Conservation (phyloP, 2,888 invertebrate genomes). For the Sinopyrophorus schimmeli region DNA sequence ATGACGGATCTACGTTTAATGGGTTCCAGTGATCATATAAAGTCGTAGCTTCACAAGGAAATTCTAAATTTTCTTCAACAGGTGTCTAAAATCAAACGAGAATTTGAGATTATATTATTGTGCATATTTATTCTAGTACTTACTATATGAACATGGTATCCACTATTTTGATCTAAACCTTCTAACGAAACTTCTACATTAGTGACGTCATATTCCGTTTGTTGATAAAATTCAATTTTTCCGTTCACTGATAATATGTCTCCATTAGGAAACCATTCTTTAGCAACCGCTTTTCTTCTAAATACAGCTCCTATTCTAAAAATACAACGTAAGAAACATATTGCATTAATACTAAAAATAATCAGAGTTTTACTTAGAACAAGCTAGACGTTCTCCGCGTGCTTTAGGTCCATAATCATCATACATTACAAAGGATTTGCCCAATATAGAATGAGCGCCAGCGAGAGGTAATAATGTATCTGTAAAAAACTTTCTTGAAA, state of each 20-base stretch:
- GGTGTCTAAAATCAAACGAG: slow-evolving; percentile 64
- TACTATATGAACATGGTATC: slow-evolving; percentile 84
- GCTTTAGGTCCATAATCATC: slow-evolving; percentile 88
- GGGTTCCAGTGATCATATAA: slow-evolving; percentile 90
- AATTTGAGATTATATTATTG: not conserved
- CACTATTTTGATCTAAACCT: slow-evolving; percentile 68
- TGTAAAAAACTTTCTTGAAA: slow-evolving; percentile 77
- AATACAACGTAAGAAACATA: slow-evolving; percentile 2
- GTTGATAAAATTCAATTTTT: slow-evolving; percentile 80
- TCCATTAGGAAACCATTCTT: slow-evolving; percentile 88
- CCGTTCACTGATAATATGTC: slow-evolving; percentile 67
- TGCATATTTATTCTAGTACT: slow-evolving; percentile 37
- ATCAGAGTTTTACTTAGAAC: slow-evolving; percentile 69
- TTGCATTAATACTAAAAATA: slow-evolving; percentile 6
- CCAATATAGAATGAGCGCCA: slow-evolving; percentile 74
- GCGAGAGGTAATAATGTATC: slow-evolving; percentile 76
- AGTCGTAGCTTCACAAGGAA: slow-evolving; percentile 83
- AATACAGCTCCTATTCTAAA: slow-evolving; percentile 72
- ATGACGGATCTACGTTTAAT: slow-evolving; percentile 66
- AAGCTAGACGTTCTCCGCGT: slow-evolving; percentile 85
- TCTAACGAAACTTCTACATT: slow-evolving; percentile 77
- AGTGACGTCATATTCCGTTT: slow-evolving; percentile 82
- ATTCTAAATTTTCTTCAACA: slow-evolving; percentile 79
- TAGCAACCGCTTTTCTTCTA: slow-evolving; percentile 80
- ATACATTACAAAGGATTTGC: slow-evolving; percentile 82